Evolutionary conservation across 2,113 vertebrate genomes (phyloP), one percentile per base, ranked within the genome.

Genomic region (Protobothrops mucrosquamatus): DNA sequence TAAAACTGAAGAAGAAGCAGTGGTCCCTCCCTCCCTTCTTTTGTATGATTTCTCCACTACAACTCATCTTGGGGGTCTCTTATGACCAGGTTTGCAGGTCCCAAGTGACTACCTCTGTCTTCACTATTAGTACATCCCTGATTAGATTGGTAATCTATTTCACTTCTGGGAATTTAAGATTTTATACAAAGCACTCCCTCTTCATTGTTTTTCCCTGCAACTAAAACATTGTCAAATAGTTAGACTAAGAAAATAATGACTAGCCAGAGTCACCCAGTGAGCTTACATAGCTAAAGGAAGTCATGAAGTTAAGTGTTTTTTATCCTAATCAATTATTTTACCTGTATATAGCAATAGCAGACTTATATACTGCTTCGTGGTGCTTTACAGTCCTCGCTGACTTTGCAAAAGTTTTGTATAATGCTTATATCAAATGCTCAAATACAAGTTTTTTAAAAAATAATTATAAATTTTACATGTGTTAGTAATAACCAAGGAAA

Each of bases 401-500:
- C 7, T 51, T 69, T 90, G 26, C 7, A 9, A 64, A n/a, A 0
- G 22, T 9, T 29, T 20, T 24, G 39, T 26, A 51, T 64, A 29
- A 39, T 91, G 39, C 43, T 29, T 87, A 39, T 5, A 51, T 86
- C 52, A 46, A 12, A 12, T 22, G 89, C 18, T 87, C 22, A 23
- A 64, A 48, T 39, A 91, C 91, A 87, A 91, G 89, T n/a, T 87
- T 92, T 29, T 94, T 95, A 10, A 93, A 94, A 94, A 95, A 89
- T 74, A 93, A 97, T 24, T 89, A 12, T 26, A 69, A n/a, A 94
- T 96, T 92, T 74, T 85, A 91, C 74, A 91, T 92, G 14, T 94
- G 59, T 96, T 97, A 90, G 94, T 94, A 95, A 96, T 92, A 94
- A 94, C 2, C 90, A 95, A 51, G 54, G 93, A 94, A 94, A 89